A percentile compares a stretch with the other conserved stretches of the same genome.
Evolutionary conservation across 2,797 vertebrate species (phyloP).

Genomic region (Florisuga fusca): DNA sequence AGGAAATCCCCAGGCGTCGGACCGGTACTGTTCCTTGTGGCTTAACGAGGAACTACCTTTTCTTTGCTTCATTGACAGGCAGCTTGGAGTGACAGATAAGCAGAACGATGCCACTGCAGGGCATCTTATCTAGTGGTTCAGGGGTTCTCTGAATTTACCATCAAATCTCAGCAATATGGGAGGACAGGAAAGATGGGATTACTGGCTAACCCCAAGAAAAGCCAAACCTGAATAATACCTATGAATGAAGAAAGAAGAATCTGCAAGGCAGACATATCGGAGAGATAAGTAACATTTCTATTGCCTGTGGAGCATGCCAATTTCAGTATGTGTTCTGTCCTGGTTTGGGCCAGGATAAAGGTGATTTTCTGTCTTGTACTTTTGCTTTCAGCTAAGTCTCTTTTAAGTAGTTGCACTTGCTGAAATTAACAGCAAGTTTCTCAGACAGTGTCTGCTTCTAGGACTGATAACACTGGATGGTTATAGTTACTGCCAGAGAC

Average conservation of each 20-base stretch:
- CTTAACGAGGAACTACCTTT: neutral
- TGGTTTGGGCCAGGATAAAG: too few relatives aligned
- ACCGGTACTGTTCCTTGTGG: neutral
- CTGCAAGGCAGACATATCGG: neutral
- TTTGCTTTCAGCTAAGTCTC: too few relatives aligned
- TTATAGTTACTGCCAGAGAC: too few relatives aligned
- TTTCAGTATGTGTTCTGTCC: neutral
- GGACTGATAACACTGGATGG: too few relatives aligned
- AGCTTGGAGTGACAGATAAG: neutral
- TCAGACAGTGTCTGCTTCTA: too few relatives aligned
- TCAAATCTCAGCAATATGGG: neutral
- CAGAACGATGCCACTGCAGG: neutral
- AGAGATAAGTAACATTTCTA: neutral
- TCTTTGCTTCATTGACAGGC: neutral
- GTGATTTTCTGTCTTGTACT: too few relatives aligned
- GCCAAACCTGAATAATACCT: neutral
- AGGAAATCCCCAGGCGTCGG: neutral
- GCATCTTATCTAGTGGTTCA: neutral
- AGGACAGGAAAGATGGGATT: neutral
- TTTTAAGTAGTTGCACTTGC: too few relatives aligned
- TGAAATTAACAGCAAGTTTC: too few relatives aligned
- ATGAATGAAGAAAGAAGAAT: neutral
- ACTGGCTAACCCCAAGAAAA: neutral
- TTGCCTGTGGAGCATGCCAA: neutral
- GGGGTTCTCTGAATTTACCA: neutral